Evolutionary conservation across 1,140 invertebrate species (phyloP).

Genomic region (Pemphigus obesinymphae): DNA sequence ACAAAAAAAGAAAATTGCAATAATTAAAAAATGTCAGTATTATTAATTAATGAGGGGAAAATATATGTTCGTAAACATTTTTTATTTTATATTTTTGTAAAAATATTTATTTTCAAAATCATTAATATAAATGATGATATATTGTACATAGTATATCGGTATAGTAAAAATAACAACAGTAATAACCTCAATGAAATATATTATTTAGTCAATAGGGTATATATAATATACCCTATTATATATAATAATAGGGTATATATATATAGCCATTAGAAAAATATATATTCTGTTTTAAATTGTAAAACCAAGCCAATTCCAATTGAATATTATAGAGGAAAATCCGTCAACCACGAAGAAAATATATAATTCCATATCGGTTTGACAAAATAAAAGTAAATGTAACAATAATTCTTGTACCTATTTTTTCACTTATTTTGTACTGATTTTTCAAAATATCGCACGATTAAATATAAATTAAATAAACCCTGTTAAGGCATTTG

Average conservation of each 20-base stretch:
- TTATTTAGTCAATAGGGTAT: too few relatives aligned
- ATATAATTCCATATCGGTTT: not conserved
- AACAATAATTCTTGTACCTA: too few relatives aligned
- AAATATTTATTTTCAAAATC: too few relatives aligned
- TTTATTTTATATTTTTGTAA: not conserved
- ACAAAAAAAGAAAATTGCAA: not conserved
- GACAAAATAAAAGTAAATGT: not conserved
- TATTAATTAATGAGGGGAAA: not conserved
- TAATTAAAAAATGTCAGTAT: not conserved
- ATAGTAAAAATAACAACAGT: not conserved
- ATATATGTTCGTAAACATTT: not conserved
- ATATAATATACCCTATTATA: too few relatives aligned
- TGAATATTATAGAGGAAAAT: not conserved
- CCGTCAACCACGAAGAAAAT: not conserved
- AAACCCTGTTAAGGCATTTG: too few relatives aligned
- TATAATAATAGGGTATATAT: too few relatives aligned
- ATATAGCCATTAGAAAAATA: too few relatives aligned
- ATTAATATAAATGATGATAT: not conserved
- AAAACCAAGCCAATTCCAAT: not conserved
- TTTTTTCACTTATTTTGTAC: too few relatives aligned
- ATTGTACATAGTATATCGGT: not conserved
- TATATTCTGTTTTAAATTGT: not conserved
- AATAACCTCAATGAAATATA: not conserved
- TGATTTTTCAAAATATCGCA: too few relatives aligned
- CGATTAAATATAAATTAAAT: too few relatives aligned